Conservation (phyloP, 2,797 vertebrate genomes). For the Silurus aristotelis region DNA sequence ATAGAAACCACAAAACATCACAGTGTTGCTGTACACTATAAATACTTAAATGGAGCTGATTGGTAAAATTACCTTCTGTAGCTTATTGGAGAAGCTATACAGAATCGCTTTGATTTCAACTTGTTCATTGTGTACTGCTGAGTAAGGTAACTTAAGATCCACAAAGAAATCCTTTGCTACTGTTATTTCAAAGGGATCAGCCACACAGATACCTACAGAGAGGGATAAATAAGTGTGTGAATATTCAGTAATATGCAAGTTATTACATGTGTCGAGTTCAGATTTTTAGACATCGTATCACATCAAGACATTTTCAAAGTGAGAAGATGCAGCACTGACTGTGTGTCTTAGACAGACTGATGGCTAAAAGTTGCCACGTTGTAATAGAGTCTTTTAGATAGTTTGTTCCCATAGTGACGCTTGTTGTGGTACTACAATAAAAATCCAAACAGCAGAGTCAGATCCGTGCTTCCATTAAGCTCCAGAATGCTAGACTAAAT, state of each 20-base stretch:
- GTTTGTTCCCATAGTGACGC: constrained; percentile 4
- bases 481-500: not conserved
- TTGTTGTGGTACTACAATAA: constrained; percentile 41
- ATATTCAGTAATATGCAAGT: not conserved
- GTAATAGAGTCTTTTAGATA: constrained; percentile 86
- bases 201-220: constrained; percentile 81
- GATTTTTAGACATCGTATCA: not conserved
- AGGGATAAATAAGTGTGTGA: not conserved
- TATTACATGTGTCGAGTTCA: not conserved
- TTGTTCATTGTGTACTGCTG: constrained; percentile 85
- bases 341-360: constrained; percentile 62
- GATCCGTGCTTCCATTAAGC: not conserved
- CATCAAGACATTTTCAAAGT: not conserved
- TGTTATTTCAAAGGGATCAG: constrained; percentile 79
- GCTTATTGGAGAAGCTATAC: constrained; percentile 77
- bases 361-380: constrained; percentile 83
- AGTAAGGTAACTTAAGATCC: constrained; percentile 84
- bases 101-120: constrained; percentile 86
- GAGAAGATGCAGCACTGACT: constrained; percentile 52
- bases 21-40: too few species aligned
- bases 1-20: not conserved
- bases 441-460: not conserved
- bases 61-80: constrained; percentile 15
- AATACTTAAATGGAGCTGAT: too few species aligned
- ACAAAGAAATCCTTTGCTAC: constrained; percentile 85